These are phyloP conservation scores for Meiosimyza platycephala DNA, from an alignment of 2,888 invertebrate genomes.

Conservation along the genomic window DNA sequence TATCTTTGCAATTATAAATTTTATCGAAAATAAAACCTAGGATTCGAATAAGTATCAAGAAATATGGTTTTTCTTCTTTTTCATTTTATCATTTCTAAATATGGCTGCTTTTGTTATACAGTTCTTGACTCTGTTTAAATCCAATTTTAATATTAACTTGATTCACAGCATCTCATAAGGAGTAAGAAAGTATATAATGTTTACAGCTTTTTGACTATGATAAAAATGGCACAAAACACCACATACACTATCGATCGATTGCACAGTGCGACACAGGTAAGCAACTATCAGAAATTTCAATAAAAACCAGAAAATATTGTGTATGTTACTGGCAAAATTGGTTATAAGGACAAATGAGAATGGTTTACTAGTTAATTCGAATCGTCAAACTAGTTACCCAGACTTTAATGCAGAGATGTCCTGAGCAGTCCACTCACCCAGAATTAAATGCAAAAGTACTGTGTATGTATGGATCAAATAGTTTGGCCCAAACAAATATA, in stretches of 20 bases:
- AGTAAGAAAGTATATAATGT: constrained; percentile 22
- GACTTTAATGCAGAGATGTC: too few species aligned
- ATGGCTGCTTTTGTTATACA: constrained; percentile 33
- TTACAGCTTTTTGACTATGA: constrained; percentile 53
- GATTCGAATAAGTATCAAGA: constrained; percentile 49
- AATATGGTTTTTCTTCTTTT: constrained; percentile 42
- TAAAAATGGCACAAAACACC: constrained; percentile 64
- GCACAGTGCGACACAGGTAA: too few species aligned
- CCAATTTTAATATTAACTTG: constrained; percentile 14
- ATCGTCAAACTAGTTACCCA: too few species aligned
- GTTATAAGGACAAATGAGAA: too few species aligned
- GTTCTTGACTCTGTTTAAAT: constrained; percentile 31
- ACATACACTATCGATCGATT: constrained; percentile 54
- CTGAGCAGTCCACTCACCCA: too few species aligned
- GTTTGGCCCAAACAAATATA: too few species aligned
- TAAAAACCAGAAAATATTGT: too few species aligned
- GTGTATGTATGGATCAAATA: too few species aligned
- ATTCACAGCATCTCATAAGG: constrained; percentile 7
- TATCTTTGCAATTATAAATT: constrained; percentile 47
- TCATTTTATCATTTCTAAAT: constrained; percentile 9
- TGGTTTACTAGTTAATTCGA: too few species aligned
- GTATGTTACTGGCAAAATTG: too few species aligned
- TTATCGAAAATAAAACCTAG: constrained; percentile 49
- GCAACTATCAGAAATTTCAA: too few species aligned
- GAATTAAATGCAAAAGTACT: too few species aligned